A percentile compares a stretch with the other conserved stretches of the same genome.
Evolutionary conservation across 2,797 vertebrate genomes (phyloP).

Genomic region (Periparus ater): DNA sequence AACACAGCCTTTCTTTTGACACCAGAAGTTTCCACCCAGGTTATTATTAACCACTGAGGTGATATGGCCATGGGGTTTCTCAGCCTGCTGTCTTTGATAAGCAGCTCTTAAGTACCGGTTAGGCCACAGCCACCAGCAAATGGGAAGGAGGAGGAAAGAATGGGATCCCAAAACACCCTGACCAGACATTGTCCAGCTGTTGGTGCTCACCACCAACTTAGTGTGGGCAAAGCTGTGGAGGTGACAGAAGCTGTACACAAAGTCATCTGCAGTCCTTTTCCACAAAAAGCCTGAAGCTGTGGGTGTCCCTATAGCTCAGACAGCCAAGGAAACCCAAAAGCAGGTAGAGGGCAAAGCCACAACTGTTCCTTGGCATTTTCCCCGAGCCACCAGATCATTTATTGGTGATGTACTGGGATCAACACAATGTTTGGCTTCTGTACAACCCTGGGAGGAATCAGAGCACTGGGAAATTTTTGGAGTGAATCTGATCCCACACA

Average conservation of each 20-base stretch:
- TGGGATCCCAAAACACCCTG: not conserved
- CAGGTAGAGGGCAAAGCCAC: not conserved
- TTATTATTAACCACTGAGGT: not conserved
- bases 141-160: not conserved
- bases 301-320: not conserved
- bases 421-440: not conserved
- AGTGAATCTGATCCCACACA: not conserved
- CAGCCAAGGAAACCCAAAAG: not conserved
- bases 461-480: not conserved
- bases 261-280: not conserved
- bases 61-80: not conserved
- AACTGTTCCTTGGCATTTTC: not conserved
- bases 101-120: not conserved
- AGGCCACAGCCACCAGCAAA: not conserved
- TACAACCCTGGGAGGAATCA: not conserved
- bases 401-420: accelerated
- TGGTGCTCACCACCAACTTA: not conserved
- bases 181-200: not conserved
- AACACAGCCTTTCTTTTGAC: not conserved
- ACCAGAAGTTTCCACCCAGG: not conserved
- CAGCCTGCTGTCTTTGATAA: not conserved
- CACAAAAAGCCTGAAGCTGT: not conserved
- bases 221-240: not conserved
- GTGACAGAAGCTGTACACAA: not conserved
- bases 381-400: not conserved